These are phyloP conservation scores for Thymallus thymallus DNA, from an alignment of 2,113 vertebrate genomes.

Conservation along the genomic window DNA sequence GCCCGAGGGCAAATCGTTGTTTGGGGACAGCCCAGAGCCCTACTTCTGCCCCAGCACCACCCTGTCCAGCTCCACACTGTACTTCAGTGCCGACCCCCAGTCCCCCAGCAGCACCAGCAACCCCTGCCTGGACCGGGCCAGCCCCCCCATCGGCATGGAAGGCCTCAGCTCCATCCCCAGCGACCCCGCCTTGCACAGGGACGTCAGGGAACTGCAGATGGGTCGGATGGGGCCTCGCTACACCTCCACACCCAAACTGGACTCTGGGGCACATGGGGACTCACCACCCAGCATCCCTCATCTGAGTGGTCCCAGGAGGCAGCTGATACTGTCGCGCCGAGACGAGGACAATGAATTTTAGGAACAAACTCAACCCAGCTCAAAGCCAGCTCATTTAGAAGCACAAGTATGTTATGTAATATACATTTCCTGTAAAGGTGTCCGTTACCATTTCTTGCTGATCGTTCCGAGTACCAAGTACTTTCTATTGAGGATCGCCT, in stretches of 20 bases:
- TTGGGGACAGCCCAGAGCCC: slow-evolving; percentile 75
- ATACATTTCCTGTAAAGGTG: too few species aligned
- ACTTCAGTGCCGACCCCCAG: slow-evolving; percentile 75
- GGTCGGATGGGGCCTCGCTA: slow-evolving; percentile 66
- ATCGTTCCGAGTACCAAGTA: too few species aligned
- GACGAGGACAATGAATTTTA: slow-evolving; percentile 66
- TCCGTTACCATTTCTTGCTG: too few species aligned
- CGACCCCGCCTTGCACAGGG: slow-evolving; percentile 46
- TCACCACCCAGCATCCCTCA: slow-evolving; percentile 32
- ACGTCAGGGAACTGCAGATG: slow-evolving; percentile 50
- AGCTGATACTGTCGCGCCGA: slow-evolving; percentile 65
- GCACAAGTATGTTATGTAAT: slow-evolving; percentile 61
- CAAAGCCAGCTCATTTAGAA: slow-evolving; percentile 31
- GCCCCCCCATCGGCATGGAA: slow-evolving; percentile 39
- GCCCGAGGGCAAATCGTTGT: slow-evolving; percentile 77
- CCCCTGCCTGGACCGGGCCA: slow-evolving; percentile 60
- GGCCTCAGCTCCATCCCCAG: slow-evolving; percentile 76
- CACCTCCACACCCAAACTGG: slow-evolving; percentile 82
- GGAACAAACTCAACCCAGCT: neutral
- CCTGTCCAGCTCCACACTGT: slow-evolving; percentile 77
- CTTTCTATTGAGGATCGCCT: too few species aligned
- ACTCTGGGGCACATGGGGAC: slow-evolving; percentile 41
- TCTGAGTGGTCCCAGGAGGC: slow-evolving; percentile 62
- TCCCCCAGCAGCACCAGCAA: slow-evolving; percentile 58
- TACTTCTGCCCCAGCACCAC: slow-evolving; percentile 72